Conservation (phyloP, 2,113 vertebrate species). For the Morone chrysops region DNA sequence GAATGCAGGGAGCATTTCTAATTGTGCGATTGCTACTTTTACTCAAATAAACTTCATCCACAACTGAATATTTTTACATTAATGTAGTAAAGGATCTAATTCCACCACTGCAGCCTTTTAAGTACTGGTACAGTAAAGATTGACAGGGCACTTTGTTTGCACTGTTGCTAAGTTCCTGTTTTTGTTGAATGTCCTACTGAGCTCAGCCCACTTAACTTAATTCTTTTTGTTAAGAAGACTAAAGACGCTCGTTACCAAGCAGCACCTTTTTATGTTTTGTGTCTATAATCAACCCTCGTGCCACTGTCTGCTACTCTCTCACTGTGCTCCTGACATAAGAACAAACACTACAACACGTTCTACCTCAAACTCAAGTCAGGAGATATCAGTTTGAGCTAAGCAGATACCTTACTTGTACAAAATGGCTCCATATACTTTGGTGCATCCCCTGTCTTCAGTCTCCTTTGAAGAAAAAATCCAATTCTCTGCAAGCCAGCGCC, state of each 20-base stretch:
- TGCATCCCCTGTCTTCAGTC: constrained; percentile 29
- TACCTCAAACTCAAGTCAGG: constrained; percentile 1
- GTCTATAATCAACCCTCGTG: background rate
- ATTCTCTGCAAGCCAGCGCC: constrained; percentile 61
- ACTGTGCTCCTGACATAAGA: constrained; percentile 9
- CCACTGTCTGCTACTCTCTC: constrained; percentile 6
- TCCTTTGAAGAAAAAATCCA: constrained; percentile 68
- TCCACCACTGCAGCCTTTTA: too few relatives aligned
- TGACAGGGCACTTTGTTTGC: constrained; percentile 48
- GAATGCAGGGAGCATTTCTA: too few relatives aligned
- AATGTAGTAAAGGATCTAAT: too few relatives aligned
- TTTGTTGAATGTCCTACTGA: constrained; percentile 36
- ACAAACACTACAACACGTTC: background rate
- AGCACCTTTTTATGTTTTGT: constrained; percentile 55
- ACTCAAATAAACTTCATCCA: too few relatives aligned
- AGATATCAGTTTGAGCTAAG: constrained; percentile 15
- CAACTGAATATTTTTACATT: too few relatives aligned
- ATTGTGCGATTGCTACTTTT: too few relatives aligned
- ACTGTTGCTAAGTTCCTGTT: constrained; percentile 60
- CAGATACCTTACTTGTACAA: background rate
- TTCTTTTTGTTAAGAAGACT: constrained; percentile 44
- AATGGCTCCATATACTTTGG: constrained; percentile 51
- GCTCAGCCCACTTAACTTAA: constrained; percentile 26
- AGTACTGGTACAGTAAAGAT: background rate
- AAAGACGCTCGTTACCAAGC: constrained; percentile 66